A percentile compares a stretch with the other conserved stretches of the same genome.
These are phyloP conservation scores for Semnornis frantzii DNA, from an alignment of 2,113 vertebrate species.

Conservation along the genomic window DNA sequence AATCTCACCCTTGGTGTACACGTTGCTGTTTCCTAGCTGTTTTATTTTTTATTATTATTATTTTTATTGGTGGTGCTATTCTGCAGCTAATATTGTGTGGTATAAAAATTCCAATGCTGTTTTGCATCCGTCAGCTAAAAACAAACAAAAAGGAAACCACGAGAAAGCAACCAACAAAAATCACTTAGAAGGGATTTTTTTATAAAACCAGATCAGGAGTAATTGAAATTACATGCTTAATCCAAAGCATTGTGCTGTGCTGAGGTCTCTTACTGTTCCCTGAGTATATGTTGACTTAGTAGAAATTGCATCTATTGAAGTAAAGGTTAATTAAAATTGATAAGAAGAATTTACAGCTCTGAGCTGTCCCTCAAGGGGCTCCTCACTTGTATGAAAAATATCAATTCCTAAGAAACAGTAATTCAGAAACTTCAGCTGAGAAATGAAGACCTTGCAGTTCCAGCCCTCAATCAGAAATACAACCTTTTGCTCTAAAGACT, in stretches of 20 bases:
- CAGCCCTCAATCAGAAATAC: background rate
- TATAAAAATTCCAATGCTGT: background rate
- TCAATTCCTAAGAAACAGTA: background rate
- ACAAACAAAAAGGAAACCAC: background rate
- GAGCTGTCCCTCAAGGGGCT: background rate
- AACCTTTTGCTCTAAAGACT: background rate
- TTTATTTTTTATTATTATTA: background rate
- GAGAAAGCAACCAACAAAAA: too few species aligned
- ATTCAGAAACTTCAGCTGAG: background rate
- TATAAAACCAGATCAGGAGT: background rate
- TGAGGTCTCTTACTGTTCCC: background rate
- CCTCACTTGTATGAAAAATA: background rate
- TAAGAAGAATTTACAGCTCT: slow-evolving; percentile 1
- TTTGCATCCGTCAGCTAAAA: background rate
- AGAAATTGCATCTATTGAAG: slow-evolving; percentile 21
- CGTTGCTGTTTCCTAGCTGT: background rate
- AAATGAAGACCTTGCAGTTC: background rate
- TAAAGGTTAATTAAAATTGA: slow-evolving; percentile 40
- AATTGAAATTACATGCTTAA: background rate
- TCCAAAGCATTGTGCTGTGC: background rate
- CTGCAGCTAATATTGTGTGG: background rate
- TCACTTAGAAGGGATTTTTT: background rate
- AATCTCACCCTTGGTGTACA: background rate
- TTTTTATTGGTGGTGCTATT: background rate
- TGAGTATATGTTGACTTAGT: background rate